phyloP scores from a whole-genome alignment of 2,888 invertebrate species.

The Neuroscelio doddi region DNA sequence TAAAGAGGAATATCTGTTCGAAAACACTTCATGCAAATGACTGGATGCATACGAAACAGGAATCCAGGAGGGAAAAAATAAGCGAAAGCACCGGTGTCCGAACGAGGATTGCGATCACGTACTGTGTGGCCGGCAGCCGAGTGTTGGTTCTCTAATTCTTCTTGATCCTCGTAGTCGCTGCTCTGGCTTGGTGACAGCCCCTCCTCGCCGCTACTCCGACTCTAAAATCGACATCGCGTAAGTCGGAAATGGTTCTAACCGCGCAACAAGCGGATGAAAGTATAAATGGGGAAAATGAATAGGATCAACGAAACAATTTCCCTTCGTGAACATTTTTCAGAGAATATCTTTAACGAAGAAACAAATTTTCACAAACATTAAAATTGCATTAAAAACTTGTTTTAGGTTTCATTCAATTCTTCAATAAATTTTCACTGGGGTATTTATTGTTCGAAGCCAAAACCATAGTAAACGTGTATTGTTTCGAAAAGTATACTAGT shows the following conservation, averaged over 20 bases:
- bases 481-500: too few species aligned
- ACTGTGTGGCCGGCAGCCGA: constrained; percentile 80
- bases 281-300: constrained; percentile 39
- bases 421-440: too few species aligned
- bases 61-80: constrained; percentile 28
- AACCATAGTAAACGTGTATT: neutral
- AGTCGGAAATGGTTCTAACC: constrained; percentile 56
- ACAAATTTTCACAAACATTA: too few species aligned
- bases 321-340: constrained; percentile 26
- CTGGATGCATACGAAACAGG: constrained; percentile 30
- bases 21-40: constrained; percentile 29
- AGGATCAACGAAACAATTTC: constrained; percentile 36
- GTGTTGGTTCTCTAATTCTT: constrained; percentile 77
- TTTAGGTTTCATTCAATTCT: neutral
- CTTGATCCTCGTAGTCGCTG: constrained; percentile 81
- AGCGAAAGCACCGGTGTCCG: constrained; percentile 45
- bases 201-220: constrained; percentile 75
- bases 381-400: constrained; percentile 23
- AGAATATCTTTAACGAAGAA: constrained; percentile 16
- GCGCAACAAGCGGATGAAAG: constrained; percentile 46
- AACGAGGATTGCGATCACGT: constrained; percentile 68
- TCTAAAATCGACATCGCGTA: constrained; percentile 65
- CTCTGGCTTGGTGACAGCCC: constrained; percentile 79
- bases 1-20: neutral
- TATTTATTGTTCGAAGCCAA: too few species aligned